phyloP scores from a whole-genome alignment of 1,140 invertebrate species.

The Drosophila nikananu region DNA sequence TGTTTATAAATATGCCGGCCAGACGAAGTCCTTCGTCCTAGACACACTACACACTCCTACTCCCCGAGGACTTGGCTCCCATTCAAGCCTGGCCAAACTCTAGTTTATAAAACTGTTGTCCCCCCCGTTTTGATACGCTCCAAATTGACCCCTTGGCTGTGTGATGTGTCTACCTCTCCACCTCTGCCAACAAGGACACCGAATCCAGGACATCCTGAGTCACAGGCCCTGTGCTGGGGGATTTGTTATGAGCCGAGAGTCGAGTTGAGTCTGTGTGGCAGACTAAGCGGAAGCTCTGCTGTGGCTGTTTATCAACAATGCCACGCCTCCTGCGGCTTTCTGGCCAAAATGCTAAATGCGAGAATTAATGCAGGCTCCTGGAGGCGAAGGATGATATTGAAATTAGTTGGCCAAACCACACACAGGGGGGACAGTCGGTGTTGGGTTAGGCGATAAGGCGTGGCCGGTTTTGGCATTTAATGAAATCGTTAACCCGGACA shows the following conservation, averaged over 20 bases:
- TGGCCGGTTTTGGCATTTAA: slow-evolving; percentile 57
- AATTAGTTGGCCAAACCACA: slow-evolving; percentile 58
- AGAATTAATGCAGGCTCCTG: slow-evolving; percentile 69
- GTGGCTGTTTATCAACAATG: slow-evolving; percentile 62
- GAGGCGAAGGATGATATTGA: slow-evolving; percentile 69
- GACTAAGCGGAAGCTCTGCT: slow-evolving; percentile 45
- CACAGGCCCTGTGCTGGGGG: slow-evolving; percentile 35
- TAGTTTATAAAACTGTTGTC: slow-evolving; percentile 59
- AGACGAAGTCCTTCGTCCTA: slow-evolving; percentile 15
- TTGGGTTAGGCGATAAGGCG: slow-evolving; percentile 46
- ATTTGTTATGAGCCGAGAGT: slow-evolving; percentile 62
- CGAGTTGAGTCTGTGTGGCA: slow-evolving; percentile 30
- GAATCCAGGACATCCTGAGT: slow-evolving; percentile 35
- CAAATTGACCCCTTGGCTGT: slow-evolving; percentile 72
- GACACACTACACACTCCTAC: background rate
- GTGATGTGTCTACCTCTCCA: slow-evolving; percentile 10
- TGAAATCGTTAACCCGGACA: slow-evolving; percentile 67
- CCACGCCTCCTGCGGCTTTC: slow-evolving; percentile 62
- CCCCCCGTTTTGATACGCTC: slow-evolving; percentile 53
- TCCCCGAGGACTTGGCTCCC: background rate
- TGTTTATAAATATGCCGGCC: slow-evolving; percentile 64
- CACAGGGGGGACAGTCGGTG: slow-evolving; percentile 10
- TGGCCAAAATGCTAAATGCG: slow-evolving; percentile 57
- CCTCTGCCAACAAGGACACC: background rate
- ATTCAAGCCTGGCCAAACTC: slow-evolving; percentile 13